phyloP scores from a whole-genome alignment of 2,888 invertebrate species.

The Cremastinae sp. region DNA sequence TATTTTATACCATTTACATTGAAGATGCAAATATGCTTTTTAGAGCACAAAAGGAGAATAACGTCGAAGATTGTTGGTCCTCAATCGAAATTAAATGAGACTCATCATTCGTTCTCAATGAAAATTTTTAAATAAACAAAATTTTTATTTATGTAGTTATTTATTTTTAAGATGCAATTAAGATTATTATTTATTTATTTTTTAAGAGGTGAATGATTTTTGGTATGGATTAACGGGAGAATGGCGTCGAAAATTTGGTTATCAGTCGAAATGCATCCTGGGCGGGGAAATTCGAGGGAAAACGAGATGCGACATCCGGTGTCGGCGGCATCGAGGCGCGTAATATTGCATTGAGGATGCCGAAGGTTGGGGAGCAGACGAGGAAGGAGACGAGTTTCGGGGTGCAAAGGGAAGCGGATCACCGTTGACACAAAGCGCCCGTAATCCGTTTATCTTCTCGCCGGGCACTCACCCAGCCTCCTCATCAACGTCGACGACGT shows the following conservation, averaged over 20 bases:
- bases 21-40: too few species aligned
- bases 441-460: constrained; percentile 80
- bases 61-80: too few species aligned
- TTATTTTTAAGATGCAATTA: too few species aligned
- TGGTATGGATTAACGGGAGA: too few species aligned
- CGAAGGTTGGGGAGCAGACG: constrained; percentile 28
- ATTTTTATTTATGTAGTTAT: too few species aligned
- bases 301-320: constrained; percentile 66
- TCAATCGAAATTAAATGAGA: too few species aligned
- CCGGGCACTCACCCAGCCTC: constrained; percentile 72
- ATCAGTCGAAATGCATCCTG: constrained; percentile 76
- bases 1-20: too few species aligned
- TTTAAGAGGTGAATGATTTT: constrained; percentile 73
- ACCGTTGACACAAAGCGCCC: constrained; percentile 80
- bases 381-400: constrained; percentile 66
- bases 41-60: too few species aligned
- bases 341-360: constrained; percentile 77
- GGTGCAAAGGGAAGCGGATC: constrained; percentile 77
- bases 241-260: constrained; percentile 74
- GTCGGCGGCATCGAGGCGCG: constrained; percentile 77
- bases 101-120: too few species aligned
- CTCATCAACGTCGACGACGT: constrained; percentile 47
- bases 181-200: constrained; percentile 21
- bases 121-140: too few species aligned
- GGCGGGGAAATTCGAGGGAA: constrained; percentile 60